These are phyloP conservation scores for Sapajus apella DNA, from an alignment of 2,113 vertebrate genomes.

Conservation along the genomic window DNA sequence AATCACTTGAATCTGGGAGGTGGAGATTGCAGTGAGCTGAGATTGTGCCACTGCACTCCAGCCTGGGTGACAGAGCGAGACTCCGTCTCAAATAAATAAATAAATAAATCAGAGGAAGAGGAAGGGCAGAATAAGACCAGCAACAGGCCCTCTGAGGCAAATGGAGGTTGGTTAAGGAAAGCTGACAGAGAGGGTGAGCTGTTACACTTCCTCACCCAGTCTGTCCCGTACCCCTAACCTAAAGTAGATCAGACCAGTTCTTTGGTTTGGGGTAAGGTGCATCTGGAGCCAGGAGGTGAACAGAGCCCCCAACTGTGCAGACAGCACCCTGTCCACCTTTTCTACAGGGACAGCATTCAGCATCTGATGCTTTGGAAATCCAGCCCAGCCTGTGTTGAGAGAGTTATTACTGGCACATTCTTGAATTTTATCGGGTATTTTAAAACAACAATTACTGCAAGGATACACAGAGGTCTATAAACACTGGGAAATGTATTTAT, in stretches of 20 bases:
- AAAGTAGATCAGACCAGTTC: background rate
- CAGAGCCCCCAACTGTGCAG: background rate
- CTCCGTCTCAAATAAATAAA: too few species aligned
- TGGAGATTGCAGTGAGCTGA: too few species aligned
- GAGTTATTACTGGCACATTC: slow-evolving; percentile 31
- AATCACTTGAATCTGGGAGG: too few species aligned
- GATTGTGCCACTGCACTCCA: too few species aligned
- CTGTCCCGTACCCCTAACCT: background rate
- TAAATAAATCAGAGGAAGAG: too few species aligned
- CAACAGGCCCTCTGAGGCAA: background rate
- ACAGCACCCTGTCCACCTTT: background rate
- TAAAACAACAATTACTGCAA: slow-evolving; percentile 48
- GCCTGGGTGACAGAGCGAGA: too few species aligned
- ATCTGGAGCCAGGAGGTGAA: background rate
- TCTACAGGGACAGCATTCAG: background rate
- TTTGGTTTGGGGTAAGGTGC: background rate
- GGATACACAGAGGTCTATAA: slow-evolving; percentile 53
- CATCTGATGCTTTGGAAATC: background rate
- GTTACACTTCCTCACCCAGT: background rate
- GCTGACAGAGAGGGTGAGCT: background rate
- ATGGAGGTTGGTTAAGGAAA: background rate
- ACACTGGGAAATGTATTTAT: slow-evolving; percentile 55
- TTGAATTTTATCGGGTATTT: slow-evolving; percentile 55
- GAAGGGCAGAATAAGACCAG: background rate
- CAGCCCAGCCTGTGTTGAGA: background rate